These are phyloP conservation scores for Neomorphus geoffroyi DNA, from an alignment of 2,797 vertebrate genomes.

Conservation along the genomic window DNA sequence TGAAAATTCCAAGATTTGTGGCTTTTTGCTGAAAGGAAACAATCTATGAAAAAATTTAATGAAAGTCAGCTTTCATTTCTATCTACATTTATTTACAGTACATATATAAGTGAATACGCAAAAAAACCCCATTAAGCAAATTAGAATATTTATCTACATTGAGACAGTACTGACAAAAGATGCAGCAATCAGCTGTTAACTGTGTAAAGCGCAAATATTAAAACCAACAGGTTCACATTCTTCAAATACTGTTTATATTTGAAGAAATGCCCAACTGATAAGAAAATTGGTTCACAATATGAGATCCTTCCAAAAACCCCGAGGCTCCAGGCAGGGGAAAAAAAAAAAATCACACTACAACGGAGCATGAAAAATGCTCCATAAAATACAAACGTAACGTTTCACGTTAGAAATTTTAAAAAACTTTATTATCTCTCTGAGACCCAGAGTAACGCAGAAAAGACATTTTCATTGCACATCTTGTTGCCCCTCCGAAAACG, in stretches of 20 bases:
- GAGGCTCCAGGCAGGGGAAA: slow-evolving; percentile 19
- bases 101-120: background rate
- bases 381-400: background rate
- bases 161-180: background rate
- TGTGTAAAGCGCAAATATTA: background rate
- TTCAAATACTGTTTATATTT: slow-evolving; percentile 9
- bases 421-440: background rate
- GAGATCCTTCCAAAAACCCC: slow-evolving; percentile 25
- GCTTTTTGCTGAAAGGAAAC: background rate
- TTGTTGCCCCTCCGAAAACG: background rate
- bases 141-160: background rate
- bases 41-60: background rate
- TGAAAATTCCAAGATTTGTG: background rate
- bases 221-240: slow-evolving; percentile 10
- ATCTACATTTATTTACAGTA: background rate
- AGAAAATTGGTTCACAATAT: background rate
- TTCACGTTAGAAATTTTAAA: background rate
- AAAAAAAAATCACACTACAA: background rate
- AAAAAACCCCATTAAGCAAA: background rate
- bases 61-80: background rate
- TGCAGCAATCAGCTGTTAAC: background rate
- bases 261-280: slow-evolving; percentile 39
- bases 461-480: background rate
- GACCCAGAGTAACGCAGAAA: background rate
- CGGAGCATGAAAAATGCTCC: background rate